Conservation (phyloP, 2,888 invertebrate genomes). For the Acanthopleura granulata region DNA sequence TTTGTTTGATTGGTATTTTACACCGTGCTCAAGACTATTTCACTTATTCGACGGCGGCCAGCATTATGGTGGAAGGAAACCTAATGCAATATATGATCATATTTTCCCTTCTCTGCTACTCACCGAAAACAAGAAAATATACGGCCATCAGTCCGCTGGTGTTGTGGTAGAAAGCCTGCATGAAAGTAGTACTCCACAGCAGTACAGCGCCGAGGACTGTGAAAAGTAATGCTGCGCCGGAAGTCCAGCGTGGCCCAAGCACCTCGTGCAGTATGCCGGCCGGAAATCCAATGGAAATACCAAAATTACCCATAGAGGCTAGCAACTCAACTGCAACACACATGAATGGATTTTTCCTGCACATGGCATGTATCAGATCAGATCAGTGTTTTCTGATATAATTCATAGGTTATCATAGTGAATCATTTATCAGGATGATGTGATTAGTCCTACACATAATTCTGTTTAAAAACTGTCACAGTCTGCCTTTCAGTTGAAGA, state of each 20-base stretch:
- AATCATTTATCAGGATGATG: no score
- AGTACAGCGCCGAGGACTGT: slow-evolving; percentile 40
- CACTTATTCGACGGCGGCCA: not conserved
- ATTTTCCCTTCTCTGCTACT: not conserved
- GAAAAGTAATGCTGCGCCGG: slow-evolving; percentile 38
- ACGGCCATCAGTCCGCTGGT: slow-evolving; percentile 40
- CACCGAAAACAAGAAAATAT: slow-evolving; percentile 48
- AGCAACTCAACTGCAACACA: slow-evolving; percentile 47
- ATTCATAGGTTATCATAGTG: no score
- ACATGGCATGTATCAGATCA: no score
- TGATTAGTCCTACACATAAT: no score
- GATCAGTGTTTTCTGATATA: no score
- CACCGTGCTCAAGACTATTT: no score
- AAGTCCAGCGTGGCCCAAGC: slow-evolving; percentile 42
- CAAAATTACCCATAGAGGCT: slow-evolving; percentile 49
- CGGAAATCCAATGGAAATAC: slow-evolving; percentile 49
- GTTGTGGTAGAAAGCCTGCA: slow-evolving; percentile 38
- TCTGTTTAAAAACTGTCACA: no score
- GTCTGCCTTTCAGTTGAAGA: no score
- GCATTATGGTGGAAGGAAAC: no score
- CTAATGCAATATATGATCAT: no score
- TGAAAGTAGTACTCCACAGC: slow-evolving; percentile 44
- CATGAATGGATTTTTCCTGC: not conserved
- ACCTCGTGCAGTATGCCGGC: slow-evolving; percentile 46
- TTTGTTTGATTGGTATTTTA: no score